Conservation (phyloP, 2,797 vertebrate species). For the Rhincodon typus region DNA sequence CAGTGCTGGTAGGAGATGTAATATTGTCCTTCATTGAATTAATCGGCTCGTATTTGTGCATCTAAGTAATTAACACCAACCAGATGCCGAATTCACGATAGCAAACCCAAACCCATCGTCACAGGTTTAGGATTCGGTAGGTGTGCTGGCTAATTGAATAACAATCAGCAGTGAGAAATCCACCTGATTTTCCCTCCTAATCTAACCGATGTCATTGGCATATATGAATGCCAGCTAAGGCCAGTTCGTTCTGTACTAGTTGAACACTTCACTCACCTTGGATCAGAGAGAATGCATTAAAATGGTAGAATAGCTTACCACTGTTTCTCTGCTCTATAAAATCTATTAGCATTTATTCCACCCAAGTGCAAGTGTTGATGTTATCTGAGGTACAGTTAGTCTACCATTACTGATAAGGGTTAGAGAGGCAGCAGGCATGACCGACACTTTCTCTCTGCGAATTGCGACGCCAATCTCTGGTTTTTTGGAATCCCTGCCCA, state of each 20-base stretch:
- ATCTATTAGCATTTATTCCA: not conserved
- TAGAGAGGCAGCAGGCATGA: not conserved
- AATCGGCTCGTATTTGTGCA: not conserved
- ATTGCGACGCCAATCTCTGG: not conserved
- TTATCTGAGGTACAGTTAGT: constrained; percentile 6
- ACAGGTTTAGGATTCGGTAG: not conserved
- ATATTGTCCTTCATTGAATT: not conserved
- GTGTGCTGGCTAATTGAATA: not conserved
- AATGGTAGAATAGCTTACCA: not conserved
- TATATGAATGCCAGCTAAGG: not conserved
- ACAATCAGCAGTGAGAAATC: not conserved
- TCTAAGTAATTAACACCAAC: not conserved
- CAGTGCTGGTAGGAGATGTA: not conserved
- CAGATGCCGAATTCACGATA: not conserved
- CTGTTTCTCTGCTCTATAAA: not conserved
- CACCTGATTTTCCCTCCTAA: not conserved
- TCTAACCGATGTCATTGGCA: not conserved
- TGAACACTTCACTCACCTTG: not conserved
- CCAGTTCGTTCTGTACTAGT: not conserved
- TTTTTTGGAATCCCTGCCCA: not conserved
- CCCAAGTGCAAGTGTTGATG: not conserved
- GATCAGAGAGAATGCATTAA: too few species aligned
- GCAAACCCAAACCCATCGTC: not conserved
- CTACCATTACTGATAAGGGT: not conserved
- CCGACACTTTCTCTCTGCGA: not conserved